Percentiles rank a stretch among this genome's conserved stretches.
phyloP scores from a whole-genome alignment of 2,797 vertebrate genomes.

The Philypnodon macrostomus region DNA sequence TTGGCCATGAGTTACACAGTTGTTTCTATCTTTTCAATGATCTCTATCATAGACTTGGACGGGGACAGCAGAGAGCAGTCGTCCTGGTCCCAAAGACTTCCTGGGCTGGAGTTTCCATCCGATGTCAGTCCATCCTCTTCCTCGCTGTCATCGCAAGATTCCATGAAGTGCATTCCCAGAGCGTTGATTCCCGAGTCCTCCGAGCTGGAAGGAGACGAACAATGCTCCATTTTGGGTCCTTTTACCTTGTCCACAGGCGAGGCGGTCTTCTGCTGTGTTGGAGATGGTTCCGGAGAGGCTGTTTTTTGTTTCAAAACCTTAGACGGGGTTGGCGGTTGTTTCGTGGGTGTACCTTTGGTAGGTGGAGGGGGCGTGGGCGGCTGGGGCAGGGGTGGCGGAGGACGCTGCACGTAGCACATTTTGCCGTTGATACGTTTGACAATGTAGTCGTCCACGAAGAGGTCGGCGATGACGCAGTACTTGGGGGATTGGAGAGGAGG shows the following conservation, averaged over 20 bases:
- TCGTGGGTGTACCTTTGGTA: conserved; percentile 37
- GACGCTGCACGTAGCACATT: conserved; percentile 97
- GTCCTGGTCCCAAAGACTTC: conserved; percentile 92
- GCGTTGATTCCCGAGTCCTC: conserved; percentile 98
- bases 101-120: conserved; percentile 84
- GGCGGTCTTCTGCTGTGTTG: conserved; percentile 56
- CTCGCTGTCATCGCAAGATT: conserved; percentile 85
- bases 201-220: conserved; percentile 93
- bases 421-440: conserved; percentile 97
- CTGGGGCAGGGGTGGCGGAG: conserved; percentile 68
- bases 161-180: conserved; percentile 87
- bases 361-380: conserved; percentile 46
- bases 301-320: conserved; percentile 32
- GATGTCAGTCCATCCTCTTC: conserved; percentile 78
- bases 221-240: conserved; percentile 89
- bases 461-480: conserved; percentile 92
- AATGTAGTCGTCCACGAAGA: conserved; percentile 94
- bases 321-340: conserved; percentile 30
- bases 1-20: conserved; percentile 81
- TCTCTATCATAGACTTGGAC: conserved; percentile 92
- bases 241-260: conserved; percentile 74
- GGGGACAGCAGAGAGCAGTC: conserved; percentile 90
- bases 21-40: conserved; percentile 98
- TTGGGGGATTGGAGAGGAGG: conserved; percentile 87
- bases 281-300: conserved; percentile 30